phyloP scores from a whole-genome alignment of 2,113 vertebrate species.

The Plecotus auritus region DNA sequence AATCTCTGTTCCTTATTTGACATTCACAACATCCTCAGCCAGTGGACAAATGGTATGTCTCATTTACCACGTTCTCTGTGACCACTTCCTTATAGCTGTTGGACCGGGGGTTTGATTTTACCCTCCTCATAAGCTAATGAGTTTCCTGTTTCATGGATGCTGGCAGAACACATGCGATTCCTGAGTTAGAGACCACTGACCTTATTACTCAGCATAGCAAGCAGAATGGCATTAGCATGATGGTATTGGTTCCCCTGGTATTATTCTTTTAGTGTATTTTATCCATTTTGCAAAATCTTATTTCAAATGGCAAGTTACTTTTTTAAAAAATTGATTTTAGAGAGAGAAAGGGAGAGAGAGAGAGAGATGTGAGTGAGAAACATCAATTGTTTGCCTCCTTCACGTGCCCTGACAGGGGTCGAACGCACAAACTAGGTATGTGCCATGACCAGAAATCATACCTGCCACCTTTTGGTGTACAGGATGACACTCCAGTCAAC shows the following conservation, averaged over 20 bases:
- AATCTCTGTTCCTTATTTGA: not conserved
- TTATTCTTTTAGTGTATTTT: not conserved
- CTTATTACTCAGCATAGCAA: not conserved
- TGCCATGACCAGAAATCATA: no score
- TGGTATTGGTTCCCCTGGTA: not conserved
- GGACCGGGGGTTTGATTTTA: not conserved
- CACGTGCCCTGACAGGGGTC: no score
- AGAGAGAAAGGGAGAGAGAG: no score
- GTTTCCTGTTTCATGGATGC: not conserved
- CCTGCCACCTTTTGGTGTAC: no score
- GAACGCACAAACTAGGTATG: no score
- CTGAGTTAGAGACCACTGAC: not conserved
- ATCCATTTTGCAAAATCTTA: not conserved
- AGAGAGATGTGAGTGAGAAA: no score
- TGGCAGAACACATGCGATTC: not conserved
- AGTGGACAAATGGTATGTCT: not conserved
- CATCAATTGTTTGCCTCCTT: no score
- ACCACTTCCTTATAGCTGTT: not conserved
- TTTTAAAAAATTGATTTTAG: not conserved
- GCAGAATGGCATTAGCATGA: not conserved
- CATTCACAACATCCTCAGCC: no score
- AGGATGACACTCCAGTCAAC: not conserved
- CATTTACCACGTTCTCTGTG: not conserved
- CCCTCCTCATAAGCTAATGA: not conserved
- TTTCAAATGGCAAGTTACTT: not conserved